phyloP scores from a whole-genome alignment of 2,888 invertebrate species.

The Podotricha telesiphe region DNA sequence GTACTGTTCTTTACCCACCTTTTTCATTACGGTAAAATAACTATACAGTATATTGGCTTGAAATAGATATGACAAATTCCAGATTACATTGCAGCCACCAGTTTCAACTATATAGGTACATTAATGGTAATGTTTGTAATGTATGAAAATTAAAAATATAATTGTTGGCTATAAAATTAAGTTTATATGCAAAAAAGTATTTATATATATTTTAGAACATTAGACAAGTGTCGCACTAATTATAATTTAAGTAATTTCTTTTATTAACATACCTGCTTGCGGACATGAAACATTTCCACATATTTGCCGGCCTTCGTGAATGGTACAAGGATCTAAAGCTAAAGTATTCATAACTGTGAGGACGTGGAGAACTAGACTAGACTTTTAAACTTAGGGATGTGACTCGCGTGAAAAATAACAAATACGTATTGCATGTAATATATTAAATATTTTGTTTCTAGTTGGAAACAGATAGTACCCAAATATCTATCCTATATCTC shows the following conservation, averaged over 20 bases:
- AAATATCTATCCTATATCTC: no score
- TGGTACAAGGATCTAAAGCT: slow-evolving; percentile 49
- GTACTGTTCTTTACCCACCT: no score
- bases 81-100: neutral
- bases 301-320: slow-evolving; percentile 37
- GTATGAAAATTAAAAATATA: neutral
- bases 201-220: slow-evolving; percentile 1
- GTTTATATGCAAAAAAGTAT: neutral
- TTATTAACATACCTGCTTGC: slow-evolving; percentile 35
- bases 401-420: slow-evolving; percentile 34
- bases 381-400: slow-evolving; percentile 55
- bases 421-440: neutral
- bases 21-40: no score
- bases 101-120: neutral
- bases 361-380: slow-evolving; percentile 63
- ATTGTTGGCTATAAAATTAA: neutral
- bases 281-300: slow-evolving; percentile 40
- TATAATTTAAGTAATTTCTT: slow-evolving; percentile 33
- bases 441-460: no score
- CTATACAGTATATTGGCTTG: no score
- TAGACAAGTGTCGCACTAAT: slow-evolving; percentile 39
- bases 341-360: slow-evolving; percentile 67
- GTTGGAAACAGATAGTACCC: no score
- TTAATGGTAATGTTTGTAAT: neutral
- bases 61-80: no score